Percentiles rank a stretch among this genome's conserved stretches.
These are phyloP conservation scores for Oncorhynchus mykiss DNA, from an alignment of 2,113 vertebrate species.

Conservation along the genomic window DNA sequence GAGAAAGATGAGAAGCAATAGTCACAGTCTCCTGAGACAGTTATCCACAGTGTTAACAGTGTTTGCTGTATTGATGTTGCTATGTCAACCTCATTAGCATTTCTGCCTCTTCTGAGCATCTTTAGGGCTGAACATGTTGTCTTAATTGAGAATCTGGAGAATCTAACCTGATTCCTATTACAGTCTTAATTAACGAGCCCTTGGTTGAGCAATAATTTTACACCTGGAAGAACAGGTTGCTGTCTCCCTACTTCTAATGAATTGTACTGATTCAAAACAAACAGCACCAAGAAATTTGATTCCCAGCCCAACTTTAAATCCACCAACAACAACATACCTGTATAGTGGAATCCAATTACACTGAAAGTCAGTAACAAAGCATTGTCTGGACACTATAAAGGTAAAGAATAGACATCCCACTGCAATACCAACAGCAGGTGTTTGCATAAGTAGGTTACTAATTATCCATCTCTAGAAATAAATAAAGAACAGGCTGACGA, in stretches of 20 bases:
- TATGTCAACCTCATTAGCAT: slow-evolving; percentile 4
- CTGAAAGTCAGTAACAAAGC: too few relatives aligned
- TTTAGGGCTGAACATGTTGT: slow-evolving; percentile 6
- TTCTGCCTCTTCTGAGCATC: not conserved
- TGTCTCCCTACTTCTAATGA: not conserved
- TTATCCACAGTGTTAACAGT: not conserved
- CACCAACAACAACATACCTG: not conserved
- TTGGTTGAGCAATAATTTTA: not conserved
- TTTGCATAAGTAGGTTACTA: slow-evolving; percentile 47
- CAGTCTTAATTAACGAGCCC: not conserved
- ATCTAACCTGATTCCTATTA: too few relatives aligned
- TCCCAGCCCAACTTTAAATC: too few relatives aligned
- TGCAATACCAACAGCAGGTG: slow-evolving; percentile 31
- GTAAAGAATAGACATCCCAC: not conserved
- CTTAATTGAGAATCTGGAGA: slow-evolving; percentile 8
- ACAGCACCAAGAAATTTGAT: not conserved
- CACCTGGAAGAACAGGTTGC: not conserved
- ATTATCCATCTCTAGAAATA: slow-evolving; percentile 50
- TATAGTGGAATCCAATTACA: not conserved
- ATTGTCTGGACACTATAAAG: not conserved
- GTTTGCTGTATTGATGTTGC: slow-evolving; percentile 14
- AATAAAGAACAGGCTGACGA: slow-evolving; percentile 45
- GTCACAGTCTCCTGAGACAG: slow-evolving; percentile 2
- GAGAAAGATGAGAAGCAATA: not conserved
- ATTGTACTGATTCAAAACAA: not conserved